phyloP scores from a whole-genome alignment of 1,140 invertebrate species.

The Copidosoma floridanum region DNA sequence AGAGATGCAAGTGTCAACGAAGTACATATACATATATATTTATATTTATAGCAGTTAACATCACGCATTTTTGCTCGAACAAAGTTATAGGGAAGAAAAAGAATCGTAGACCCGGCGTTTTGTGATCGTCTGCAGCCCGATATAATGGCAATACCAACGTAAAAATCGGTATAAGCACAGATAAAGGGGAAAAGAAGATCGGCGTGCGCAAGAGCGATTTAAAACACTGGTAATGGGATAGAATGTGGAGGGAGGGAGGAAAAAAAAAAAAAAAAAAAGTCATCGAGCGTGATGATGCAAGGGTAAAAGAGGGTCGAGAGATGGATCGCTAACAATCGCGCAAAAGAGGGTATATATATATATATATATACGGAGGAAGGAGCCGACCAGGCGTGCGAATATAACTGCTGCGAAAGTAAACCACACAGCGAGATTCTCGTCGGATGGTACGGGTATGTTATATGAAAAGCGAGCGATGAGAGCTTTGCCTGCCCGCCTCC shows the following conservation, averaged over 20 bases:
- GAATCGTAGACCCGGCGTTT: too few relatives aligned
- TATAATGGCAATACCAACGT: too few relatives aligned
- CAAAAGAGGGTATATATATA: constrained; percentile 34
- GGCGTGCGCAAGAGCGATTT: constrained; percentile 36
- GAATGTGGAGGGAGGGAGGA: background rate
- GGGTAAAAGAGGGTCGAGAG: constrained; percentile 1
- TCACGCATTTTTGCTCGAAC: too few relatives aligned
- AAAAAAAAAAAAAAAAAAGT: constrained; percentile 4
- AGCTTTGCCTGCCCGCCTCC: too few relatives aligned
- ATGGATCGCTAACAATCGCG: constrained; percentile 45
- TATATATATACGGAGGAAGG: too few relatives aligned
- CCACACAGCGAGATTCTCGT: constrained; percentile 10
- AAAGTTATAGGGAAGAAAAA: too few relatives aligned
- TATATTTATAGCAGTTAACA: too few relatives aligned
- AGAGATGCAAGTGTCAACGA: constrained; percentile 20
- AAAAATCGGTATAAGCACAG: too few relatives aligned
- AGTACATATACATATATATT: background rate
- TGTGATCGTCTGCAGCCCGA: too few relatives aligned
- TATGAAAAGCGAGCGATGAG: background rate
- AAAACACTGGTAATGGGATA: constrained; percentile 34
- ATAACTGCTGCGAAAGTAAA: constrained; percentile 41
- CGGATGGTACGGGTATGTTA: background rate
- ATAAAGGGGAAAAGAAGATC: too few relatives aligned
- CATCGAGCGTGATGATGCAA: too few relatives aligned
- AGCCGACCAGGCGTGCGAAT: constrained; percentile 46